Conservation (phyloP, 2,797 vertebrate genomes). For the Rhinogobio ventralis region DNA sequence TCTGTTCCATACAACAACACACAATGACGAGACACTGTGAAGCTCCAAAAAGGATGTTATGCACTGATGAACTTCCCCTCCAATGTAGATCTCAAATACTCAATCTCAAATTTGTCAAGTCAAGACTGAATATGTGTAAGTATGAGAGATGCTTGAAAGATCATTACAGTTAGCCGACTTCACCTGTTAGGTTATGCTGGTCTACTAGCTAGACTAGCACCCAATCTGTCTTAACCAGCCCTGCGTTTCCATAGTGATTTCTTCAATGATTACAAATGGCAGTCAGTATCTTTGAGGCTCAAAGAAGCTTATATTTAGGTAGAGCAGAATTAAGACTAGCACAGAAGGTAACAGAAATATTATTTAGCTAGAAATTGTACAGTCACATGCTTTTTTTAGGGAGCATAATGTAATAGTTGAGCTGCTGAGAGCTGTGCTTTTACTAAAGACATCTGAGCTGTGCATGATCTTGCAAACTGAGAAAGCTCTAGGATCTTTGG, state of each 20-base stretch:
- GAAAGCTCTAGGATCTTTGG: background rate
- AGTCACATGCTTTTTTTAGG: background rate
- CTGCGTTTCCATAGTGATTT: background rate
- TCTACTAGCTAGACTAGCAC: background rate
- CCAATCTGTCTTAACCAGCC: background rate
- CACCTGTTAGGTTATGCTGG: background rate
- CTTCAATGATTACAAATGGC: background rate
- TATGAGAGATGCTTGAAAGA: background rate
- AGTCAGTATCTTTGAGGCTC: background rate
- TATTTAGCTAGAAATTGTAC: background rate
- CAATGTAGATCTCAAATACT: too few species aligned
- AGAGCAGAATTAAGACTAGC: background rate
- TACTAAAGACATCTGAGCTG: constrained; percentile 19
- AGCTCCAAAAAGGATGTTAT: too few species aligned
- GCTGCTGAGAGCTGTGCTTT: background rate
- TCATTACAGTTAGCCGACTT: background rate
- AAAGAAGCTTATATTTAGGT: background rate
- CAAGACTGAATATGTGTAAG: background rate
- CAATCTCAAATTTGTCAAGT: background rate
- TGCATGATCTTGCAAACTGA: constrained; percentile 25
- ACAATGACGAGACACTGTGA: too few species aligned
- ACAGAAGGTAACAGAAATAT: background rate
- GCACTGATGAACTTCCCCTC: too few species aligned
- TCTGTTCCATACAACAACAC: background rate
- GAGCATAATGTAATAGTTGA: background rate